These are phyloP conservation scores for Portunus trituberculatus DNA, from an alignment of 1,140 invertebrate species.

Conservation along the genomic window DNA sequence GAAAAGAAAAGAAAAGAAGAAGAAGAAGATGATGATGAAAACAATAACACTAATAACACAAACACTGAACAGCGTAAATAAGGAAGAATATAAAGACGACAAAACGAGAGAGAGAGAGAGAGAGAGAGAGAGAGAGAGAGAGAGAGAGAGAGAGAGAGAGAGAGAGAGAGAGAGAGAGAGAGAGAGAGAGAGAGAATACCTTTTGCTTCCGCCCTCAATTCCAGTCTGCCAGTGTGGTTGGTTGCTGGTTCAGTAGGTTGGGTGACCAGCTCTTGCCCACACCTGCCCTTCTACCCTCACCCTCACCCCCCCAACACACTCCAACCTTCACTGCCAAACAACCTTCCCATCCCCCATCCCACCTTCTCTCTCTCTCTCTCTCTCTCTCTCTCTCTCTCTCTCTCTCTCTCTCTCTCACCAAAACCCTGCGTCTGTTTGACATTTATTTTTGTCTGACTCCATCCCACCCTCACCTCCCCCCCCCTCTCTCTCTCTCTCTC, in stretches of 20 bases:
- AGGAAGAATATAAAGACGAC: neutral
- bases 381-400: too few species aligned
- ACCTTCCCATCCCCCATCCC: too few species aligned
- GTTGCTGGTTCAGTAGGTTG: neutral
- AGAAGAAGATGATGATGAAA: neutral
- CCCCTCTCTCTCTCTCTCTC: too few species aligned
- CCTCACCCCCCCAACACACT: too few species aligned
- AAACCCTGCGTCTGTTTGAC: too few species aligned
- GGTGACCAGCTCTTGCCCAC: neutral
- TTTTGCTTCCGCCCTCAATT: neutral
- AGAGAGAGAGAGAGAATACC: neutral
- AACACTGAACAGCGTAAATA: neutral
- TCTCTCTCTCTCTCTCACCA: too few species aligned
- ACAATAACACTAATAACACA: neutral
- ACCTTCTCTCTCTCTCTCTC: too few species aligned
- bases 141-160: neutral
- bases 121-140: slow-evolving; percentile 18
- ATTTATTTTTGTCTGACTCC: too few species aligned
- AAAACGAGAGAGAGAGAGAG: neutral
- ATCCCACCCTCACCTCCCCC: too few species aligned
- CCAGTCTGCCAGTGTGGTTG: neutral
- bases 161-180: neutral
- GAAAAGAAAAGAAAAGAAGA: neutral
- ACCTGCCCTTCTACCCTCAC: too few species aligned
- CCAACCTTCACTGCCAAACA: too few species aligned